phyloP scores from a whole-genome alignment of 2,888 invertebrate species.

The Megamerina dolium region DNA sequence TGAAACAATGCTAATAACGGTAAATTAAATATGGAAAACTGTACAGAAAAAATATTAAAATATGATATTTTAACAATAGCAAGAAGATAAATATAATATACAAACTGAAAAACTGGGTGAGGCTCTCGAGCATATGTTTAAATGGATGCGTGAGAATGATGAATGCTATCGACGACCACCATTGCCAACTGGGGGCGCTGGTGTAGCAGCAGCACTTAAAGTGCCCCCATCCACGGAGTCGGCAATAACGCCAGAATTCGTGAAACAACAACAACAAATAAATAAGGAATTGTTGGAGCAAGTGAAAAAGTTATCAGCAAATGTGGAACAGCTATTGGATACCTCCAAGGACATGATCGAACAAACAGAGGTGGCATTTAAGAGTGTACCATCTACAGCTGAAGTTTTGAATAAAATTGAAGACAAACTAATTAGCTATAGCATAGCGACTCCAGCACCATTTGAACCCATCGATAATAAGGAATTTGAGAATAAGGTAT shows the following conservation, averaged over 20 bases:
- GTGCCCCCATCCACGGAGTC: conserved; percentile 15
- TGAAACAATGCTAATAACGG: conserved; percentile 69
- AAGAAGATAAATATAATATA: conserved; percentile 46
- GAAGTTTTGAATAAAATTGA: conserved; percentile 42
- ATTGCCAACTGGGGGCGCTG: conserved; percentile 8
- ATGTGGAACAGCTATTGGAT: conserved; percentile 32
- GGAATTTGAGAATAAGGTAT: conserved; percentile 49
- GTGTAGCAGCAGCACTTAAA: conserved; percentile 6
- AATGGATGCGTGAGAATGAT: conserved; percentile 46
- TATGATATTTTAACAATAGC: conserved; percentile 25
- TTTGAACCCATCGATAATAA: conserved; percentile 39
- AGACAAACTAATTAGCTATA: conserved; percentile 39
- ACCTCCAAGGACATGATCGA: conserved; percentile 33
- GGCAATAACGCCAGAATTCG: conserved; percentile 28
- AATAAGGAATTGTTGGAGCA: conserved; percentile 37
- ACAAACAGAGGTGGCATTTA: conserved; percentile 36
- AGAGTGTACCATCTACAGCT: conserved; percentile 35
- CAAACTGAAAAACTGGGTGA: conserved; percentile 45
- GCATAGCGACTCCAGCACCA: conserved; percentile 26
- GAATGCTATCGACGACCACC: conserved; percentile 46
- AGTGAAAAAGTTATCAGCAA: conserved; percentile 32
- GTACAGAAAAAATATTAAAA: not conserved
- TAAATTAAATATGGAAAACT: conserved; percentile 33
- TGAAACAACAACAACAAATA: conserved; percentile 31
- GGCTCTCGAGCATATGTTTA: conserved; percentile 43